Evolutionary conservation across 2,888 invertebrate species (phyloP).

Genomic region (Pachycephus smyrnensis): DNA sequence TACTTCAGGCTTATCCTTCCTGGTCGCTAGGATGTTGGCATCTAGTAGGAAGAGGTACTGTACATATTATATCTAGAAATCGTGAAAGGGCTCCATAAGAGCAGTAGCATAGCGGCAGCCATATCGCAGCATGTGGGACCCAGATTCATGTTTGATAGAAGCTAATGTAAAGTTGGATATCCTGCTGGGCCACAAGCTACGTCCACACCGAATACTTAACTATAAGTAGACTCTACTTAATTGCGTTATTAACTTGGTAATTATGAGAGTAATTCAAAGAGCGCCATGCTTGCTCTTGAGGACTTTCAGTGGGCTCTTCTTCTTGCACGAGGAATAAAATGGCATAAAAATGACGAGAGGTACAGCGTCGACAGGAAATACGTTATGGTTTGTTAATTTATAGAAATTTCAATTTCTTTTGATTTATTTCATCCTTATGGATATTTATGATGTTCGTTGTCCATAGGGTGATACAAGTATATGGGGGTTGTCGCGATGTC

Average conservation of each 20-base stretch:
- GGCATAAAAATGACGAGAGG: neutral
- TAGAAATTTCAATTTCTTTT: neutral
- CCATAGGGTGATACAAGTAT: neutral
- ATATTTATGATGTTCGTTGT: neutral
- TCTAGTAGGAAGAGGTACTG: neutral
- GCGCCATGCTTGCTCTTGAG: neutral
- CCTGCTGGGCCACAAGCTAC: slow-evolving; percentile 4
- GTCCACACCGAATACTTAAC: slow-evolving; percentile 12
- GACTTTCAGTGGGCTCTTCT: neutral
- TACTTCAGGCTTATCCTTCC: neutral
- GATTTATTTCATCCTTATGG: too few species aligned
- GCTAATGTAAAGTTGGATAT: slow-evolving; percentile 1
- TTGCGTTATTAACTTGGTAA: slow-evolving; percentile 21
- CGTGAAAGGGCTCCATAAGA: neutral
- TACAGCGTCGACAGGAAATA: neutral
- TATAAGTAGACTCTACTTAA: slow-evolving; percentile 19
- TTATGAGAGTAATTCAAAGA: slow-evolving; percentile 10
- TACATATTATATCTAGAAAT: neutral
- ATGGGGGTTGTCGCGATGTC: neutral
- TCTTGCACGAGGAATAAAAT: neutral
- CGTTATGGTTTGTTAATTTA: neutral
- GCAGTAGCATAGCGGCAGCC: neutral
- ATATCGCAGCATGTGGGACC: slow-evolving; percentile 1
- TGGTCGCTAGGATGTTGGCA: neutral
- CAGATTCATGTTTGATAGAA: neutral